phyloP scores from a whole-genome alignment of 2,797 vertebrate genomes.

The Agapornis canus region DNA sequence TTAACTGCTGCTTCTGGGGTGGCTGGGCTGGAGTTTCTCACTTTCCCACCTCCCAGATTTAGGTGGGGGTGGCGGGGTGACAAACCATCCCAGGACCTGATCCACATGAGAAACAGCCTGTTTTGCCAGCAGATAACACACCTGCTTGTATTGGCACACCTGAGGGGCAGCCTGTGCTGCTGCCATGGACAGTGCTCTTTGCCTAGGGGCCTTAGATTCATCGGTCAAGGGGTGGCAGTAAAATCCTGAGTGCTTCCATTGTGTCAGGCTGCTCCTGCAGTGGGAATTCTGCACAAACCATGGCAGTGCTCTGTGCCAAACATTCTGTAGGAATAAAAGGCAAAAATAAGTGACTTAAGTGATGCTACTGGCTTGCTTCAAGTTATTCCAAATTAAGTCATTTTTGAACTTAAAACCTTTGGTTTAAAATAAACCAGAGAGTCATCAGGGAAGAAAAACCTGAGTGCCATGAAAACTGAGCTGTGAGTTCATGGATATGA shows the following conservation, averaged over 20 bases:
- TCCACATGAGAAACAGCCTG: background rate
- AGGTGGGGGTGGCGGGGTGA: background rate
- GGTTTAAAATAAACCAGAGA: slow-evolving; percentile 61
- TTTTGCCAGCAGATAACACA: background rate
- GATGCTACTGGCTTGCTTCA: slow-evolving; percentile 63
- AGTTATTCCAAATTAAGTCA: slow-evolving; percentile 68
- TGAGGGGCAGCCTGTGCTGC: background rate
- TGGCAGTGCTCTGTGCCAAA: background rate
- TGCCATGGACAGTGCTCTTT: background rate
- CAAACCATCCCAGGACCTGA: background rate
- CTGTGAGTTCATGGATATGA: slow-evolving; percentile 28
- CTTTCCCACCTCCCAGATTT: background rate
- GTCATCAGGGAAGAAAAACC: slow-evolving; percentile 37
- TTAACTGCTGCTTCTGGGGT: background rate
- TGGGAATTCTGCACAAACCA: background rate
- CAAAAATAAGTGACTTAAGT: slow-evolving; percentile 40
- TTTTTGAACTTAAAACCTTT: slow-evolving; percentile 58
- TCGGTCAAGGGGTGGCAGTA: background rate
- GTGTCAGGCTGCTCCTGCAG: background rate
- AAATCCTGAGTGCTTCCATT: background rate
- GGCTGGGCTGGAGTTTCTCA: background rate
- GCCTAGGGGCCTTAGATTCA: background rate
- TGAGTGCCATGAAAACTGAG: slow-evolving; percentile 32
- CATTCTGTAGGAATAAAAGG: background rate
- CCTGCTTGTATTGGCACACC: background rate